Conservation (phyloP, 2,113 vertebrate species). For the Proterorhinus semilunaris region DNA sequence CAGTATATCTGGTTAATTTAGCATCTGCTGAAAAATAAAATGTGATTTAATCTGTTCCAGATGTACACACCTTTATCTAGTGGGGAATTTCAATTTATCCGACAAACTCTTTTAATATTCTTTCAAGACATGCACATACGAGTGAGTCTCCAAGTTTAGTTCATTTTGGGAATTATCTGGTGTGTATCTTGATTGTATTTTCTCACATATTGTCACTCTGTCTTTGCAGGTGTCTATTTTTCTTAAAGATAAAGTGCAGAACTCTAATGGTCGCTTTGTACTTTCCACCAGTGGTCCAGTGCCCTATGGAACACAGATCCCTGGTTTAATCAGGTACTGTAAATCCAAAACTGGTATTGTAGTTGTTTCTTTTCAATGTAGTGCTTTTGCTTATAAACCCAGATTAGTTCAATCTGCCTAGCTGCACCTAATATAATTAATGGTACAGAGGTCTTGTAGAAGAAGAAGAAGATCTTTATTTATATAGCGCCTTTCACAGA, state of each 20-base stretch:
- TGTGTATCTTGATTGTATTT: background rate
- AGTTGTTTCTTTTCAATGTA: conserved; percentile 11
- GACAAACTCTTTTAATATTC: conserved; percentile 93
- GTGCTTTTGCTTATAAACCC: conserved; percentile 12
- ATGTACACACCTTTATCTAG: conserved; percentile 77
- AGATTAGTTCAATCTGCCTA: conserved; percentile 19
- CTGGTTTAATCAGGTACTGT: conserved; percentile 88
- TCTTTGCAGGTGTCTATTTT: conserved; percentile 92
- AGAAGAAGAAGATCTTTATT: no score
- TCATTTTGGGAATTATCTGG: background rate
- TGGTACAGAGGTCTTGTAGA: conserved; percentile 24
- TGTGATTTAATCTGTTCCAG: conserved; percentile 61
- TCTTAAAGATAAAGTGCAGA: conserved; percentile 97
- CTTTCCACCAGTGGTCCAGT: conserved; percentile 90
- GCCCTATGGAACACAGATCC: conserved; percentile 88
- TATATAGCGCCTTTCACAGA: no score
- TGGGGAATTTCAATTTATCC: conserved; percentile 94
- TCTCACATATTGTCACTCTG: background rate
- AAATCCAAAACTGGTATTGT: background rate
- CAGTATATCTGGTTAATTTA: no score
- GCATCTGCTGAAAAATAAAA: no score
- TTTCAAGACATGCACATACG: conserved; percentile 99
- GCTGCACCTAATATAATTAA: conserved; percentile 54
- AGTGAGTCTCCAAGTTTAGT: conserved; percentile 74
- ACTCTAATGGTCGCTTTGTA: conserved; percentile 93